Evolutionary conservation across 2,888 invertebrate genomes (phyloP).

Genomic region (Bombylius major): DNA sequence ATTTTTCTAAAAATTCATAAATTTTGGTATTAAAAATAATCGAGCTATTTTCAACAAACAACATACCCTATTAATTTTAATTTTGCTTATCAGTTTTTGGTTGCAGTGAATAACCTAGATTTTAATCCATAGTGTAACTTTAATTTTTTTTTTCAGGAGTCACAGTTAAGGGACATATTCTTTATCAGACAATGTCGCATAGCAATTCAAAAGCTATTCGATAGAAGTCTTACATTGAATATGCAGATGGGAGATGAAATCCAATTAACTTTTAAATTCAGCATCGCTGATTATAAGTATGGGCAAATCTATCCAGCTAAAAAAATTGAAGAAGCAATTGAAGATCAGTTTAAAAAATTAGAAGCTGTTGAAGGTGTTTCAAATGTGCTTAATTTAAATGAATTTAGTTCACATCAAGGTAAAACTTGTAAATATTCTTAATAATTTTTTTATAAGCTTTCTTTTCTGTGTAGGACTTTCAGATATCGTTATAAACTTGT

Average conservation of each 20-base stretch:
- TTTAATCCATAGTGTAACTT: too few relatives aligned
- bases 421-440: neutral
- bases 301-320: constrained; percentile 13
- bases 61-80: too few relatives aligned
- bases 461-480: constrained; percentile 3
- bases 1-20: too few relatives aligned
- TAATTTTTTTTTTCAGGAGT: constrained; percentile 2
- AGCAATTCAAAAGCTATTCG: constrained; percentile 9
- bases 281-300: constrained; percentile 5
- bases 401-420: constrained; percentile 4
- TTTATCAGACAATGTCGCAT: constrained; percentile 7
- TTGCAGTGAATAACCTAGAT: too few relatives aligned
- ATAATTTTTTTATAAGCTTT: neutral
- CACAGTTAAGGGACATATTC: constrained; percentile 3
- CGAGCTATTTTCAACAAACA: too few relatives aligned
- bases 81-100: too few relatives aligned
- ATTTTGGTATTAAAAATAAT: too few relatives aligned
- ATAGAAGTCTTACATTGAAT: neutral
- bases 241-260: neutral
- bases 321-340: constrained; percentile 8
- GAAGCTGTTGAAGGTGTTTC: constrained; percentile 6
- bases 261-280: constrained; percentile 2
- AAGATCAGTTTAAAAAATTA: constrained; percentile 1
- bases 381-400: constrained; percentile 11
- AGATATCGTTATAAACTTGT: constrained; percentile 11